A percentile compares a stretch with the other conserved stretches of the same genome.
Evolutionary conservation across 2,888 invertebrate genomes (phyloP).

Genomic region (Lepas anatifera): DNA sequence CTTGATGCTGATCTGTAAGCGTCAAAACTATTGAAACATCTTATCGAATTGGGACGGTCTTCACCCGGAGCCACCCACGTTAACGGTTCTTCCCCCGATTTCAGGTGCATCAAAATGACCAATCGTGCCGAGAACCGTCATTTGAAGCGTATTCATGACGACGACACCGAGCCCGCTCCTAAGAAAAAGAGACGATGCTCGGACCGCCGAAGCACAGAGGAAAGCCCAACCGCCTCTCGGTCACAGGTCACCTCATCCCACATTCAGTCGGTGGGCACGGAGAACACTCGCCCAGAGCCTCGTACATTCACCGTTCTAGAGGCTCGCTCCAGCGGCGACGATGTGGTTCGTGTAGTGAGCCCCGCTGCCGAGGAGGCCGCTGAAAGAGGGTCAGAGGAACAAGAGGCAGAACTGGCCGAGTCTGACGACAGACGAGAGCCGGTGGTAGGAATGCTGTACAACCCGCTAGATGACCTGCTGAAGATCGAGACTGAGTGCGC

Average conservation of each 20-base stretch:
- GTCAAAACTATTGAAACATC: too few relatives aligned
- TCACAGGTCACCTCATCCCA: too few relatives aligned
- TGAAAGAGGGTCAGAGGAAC: background rate
- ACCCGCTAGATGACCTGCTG: conserved; percentile 33
- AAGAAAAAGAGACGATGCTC: background rate
- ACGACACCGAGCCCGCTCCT: background rate
- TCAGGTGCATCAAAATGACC: background rate
- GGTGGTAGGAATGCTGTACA: background rate
- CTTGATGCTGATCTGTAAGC: too few relatives aligned
- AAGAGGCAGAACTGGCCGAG: background rate
- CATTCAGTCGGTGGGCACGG: background rate
- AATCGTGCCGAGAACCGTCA: conserved; percentile 2
- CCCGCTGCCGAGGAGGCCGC: background rate
- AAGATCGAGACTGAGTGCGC: conserved; percentile 42
- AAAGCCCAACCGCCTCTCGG: too few relatives aligned
- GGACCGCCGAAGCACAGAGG: too few relatives aligned
- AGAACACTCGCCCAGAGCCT: background rate
- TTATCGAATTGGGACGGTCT: too few relatives aligned
- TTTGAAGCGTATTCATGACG: background rate
- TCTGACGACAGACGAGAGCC: background rate
- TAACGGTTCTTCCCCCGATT: too few relatives aligned
- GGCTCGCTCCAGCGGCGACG: background rate
- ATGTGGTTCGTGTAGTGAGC: background rate
- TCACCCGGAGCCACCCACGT: too few relatives aligned
- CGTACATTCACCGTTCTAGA: background rate